Base-by-base conservation (phyloP, 2,797 vertebrate genomes). In the Pangasius sanitwongsei region DNA sequence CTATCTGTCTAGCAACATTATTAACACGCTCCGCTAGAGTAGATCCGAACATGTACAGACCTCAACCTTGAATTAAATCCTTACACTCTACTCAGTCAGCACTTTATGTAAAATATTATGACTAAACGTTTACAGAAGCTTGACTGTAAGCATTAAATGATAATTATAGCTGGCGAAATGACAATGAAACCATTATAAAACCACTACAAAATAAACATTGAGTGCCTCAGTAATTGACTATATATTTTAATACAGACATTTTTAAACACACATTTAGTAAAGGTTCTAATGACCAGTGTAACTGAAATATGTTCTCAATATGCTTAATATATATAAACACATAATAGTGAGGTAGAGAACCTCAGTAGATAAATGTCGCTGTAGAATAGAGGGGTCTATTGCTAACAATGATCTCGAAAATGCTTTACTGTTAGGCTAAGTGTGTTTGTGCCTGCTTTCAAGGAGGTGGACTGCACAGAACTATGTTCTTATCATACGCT, bases 131-230 rank as follows among this genome's bases (percentile, higher is more conserved):
- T 86, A 90, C 91, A 34, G 34, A 69, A 61, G 90, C 90, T 86
- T 90, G 87, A 93, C 91, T 41, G 78, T 23, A 28, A 87, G 81
- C 92, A 67, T 81, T 86, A 37, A 90, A 82, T 89, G 87, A 92
- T 89, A 93, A 90, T 93, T 92, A 91, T 82, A 89, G 50, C 92
- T 92, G 89, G 88, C 70, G 87, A 78, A 75, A 85, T 83, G 41
- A 4, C 87, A 87, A 57, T 86, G 86, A 92, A 93, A 92, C 85
- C 92, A 91, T 92, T 72, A 48, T 48, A 91, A 75, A 86, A 63
- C 74, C 89, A 74, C 78, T 86, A 91, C 84, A 91, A 93, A 93
- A 89, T 67, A 57, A 70, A 83, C 82, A 23, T 8, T 31, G 50
- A 37, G 9, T 23, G 55, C 53, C 53, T 65, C 81, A 65, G 37